Conservation (phyloP, 2,113 vertebrate genomes). For the Camelus bactrianus region DNA sequence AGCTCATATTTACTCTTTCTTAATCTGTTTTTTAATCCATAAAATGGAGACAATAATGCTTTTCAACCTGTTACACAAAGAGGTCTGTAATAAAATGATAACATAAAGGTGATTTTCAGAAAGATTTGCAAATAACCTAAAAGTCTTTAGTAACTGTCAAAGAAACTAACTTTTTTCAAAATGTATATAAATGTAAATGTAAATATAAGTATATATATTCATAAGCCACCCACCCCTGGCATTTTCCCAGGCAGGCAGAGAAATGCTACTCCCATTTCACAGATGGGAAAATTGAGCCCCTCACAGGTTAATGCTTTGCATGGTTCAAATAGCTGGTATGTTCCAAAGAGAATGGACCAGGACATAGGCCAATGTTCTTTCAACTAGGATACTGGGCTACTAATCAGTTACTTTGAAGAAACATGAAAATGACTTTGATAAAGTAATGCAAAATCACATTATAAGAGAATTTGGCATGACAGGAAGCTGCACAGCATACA, state of each 20-base stretch:
- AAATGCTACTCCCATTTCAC: not conserved
- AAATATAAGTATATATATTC: not conserved
- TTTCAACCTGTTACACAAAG: constrained; percentile 12
- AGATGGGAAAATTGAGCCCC: not conserved
- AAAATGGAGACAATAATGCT: not conserved
- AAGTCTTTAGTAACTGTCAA: not conserved
- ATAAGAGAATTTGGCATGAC: not conserved
- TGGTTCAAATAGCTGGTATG: not conserved
- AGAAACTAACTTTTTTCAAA: not conserved
- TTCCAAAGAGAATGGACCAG: not conserved
- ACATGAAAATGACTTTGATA: not conserved
- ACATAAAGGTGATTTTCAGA: not conserved
- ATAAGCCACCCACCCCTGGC: not conserved
- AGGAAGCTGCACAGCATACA: not conserved
- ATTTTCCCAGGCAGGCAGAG: not conserved
- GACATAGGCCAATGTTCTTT: not conserved
- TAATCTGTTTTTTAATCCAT: constrained; percentile 4
- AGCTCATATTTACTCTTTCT: not conserved
- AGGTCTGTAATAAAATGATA: constrained; percentile 29
- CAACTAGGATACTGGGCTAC: not conserved
- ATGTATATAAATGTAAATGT: not conserved
- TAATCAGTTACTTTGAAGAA: not conserved
- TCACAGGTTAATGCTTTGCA: not conserved
- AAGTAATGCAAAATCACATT: not conserved
- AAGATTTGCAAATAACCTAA: constrained; percentile 16